Evolutionary conservation across 2,113 vertebrate genomes (phyloP).

Genomic region (Indicator indicator): DNA sequence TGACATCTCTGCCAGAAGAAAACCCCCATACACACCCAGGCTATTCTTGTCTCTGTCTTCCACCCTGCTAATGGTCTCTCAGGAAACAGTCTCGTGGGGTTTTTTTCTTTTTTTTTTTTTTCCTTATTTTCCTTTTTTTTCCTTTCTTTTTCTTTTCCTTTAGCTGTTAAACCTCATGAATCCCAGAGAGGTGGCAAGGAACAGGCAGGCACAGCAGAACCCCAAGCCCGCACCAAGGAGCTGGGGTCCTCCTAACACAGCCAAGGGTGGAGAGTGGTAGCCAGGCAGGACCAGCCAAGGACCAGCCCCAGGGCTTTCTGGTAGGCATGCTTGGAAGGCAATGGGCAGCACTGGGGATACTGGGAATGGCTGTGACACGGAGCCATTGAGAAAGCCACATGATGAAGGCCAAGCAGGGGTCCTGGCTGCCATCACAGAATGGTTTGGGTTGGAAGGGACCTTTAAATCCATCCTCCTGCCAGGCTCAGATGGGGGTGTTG

Average conservation of each 20-base stretch:
- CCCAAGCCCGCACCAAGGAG: rapidly evolving
- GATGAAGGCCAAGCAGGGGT: not conserved
- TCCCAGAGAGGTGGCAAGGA: rapidly evolving
- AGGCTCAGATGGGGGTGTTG: not conserved
- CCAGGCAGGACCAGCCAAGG: not conserved
- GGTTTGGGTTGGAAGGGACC: too few species aligned
- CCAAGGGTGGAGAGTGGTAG: not conserved
- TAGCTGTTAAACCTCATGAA: not conserved
- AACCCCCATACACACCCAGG: slow-evolving; percentile 21
- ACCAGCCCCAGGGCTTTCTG: not conserved
- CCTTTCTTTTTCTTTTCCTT: not conserved
- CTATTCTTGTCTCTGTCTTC: slow-evolving; percentile 57
- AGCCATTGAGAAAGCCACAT: not conserved
- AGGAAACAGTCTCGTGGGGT: slow-evolving; percentile 21
- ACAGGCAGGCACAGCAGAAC: not conserved
- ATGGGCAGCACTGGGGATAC: not conserved
- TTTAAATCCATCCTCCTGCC: not conserved
- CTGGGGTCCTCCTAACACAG: not conserved
- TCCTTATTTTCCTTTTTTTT: not conserved
- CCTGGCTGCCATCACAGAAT: not conserved
- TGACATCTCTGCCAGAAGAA: not conserved
- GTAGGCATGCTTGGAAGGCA: not conserved
- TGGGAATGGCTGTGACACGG: not conserved
- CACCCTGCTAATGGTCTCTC: slow-evolving; percentile 59
- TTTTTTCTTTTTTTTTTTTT: not conserved